phyloP scores from a whole-genome alignment of 2,797 vertebrate species.

The Lithobates sylvaticus region DNA sequence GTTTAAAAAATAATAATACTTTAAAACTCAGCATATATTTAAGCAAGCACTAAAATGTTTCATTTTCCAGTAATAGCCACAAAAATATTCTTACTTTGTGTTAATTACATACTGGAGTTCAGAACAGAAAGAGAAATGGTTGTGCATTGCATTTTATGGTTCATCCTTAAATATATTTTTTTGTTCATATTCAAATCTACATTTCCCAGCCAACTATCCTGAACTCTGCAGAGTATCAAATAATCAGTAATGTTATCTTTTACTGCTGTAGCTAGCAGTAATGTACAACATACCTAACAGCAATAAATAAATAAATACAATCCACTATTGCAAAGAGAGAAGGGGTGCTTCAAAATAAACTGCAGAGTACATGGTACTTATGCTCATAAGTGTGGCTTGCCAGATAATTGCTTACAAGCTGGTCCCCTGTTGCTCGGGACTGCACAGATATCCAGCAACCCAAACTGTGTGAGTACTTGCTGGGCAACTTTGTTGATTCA shows the following conservation, averaged over 20 bases:
- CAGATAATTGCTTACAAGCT: no score
- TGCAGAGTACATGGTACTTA: background rate
- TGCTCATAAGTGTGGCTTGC: background rate
- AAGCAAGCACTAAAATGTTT: slow-evolving; percentile 14
- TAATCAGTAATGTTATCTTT: no score
- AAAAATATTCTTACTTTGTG: slow-evolving; percentile 28
- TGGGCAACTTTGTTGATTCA: background rate
- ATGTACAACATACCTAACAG: background rate
- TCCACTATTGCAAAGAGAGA: background rate
- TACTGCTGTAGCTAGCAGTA: background rate
- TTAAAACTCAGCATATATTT: slow-evolving; percentile 32
- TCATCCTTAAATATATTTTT: slow-evolving; percentile 15
- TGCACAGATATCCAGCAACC: no score
- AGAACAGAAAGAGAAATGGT: slow-evolving; percentile 19
- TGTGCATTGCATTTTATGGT: slow-evolving; percentile 14
- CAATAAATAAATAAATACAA: background rate
- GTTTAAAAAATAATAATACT: slow-evolving; percentile 18
- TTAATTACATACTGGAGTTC: slow-evolving; percentile 19
- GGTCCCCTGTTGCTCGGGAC: no score
- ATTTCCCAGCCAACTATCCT: background rate
- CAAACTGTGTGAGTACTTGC: background rate
- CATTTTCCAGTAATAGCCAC: slow-evolving; percentile 39
- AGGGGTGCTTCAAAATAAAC: background rate
- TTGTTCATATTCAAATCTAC: background rate
- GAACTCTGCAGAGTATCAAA: background rate